Conservation (phyloP, 2,113 vertebrate genomes). For the Tringa solitaria region DNA sequence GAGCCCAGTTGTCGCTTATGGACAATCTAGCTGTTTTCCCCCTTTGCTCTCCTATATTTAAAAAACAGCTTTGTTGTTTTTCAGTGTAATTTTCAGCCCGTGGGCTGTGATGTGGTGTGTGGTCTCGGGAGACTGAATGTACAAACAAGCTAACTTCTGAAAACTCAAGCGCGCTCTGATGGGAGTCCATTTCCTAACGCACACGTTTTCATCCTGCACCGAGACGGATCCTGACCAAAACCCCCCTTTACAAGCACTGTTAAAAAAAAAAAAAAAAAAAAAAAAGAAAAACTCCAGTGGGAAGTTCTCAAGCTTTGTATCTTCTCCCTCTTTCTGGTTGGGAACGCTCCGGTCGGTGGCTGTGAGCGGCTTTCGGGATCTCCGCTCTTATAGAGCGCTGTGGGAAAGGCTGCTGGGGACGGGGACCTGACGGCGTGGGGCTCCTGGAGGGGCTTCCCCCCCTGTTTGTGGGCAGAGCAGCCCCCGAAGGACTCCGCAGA, state of each 20-base stretch:
- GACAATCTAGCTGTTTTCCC: conserved; percentile 10
- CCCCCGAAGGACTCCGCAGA: not conserved
- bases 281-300: not conserved
- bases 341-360: not conserved
- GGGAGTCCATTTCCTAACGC: not conserved
- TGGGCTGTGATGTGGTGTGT: not conserved
- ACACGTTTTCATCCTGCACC: not conserved
- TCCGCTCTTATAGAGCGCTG: not conserved
- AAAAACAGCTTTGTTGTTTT: conserved; percentile 19
- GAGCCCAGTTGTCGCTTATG: conserved; percentile 27
- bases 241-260: not conserved
- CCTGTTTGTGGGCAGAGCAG: not conserved
- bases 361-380: not conserved
- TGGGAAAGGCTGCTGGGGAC: not conserved
- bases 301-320: conserved; percentile 11
- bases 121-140: conserved; percentile 45
- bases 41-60: not conserved
- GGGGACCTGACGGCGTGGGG: not conserved
- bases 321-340: not conserved
- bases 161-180: not conserved
- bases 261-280: not conserved
- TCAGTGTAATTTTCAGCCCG: not conserved
- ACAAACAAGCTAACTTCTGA: not conserved
- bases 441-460: not conserved
- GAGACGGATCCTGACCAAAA: not conserved